Evolutionary conservation across 2,113 vertebrate species (phyloP).

Genomic region (Panthera tigris): DNA sequence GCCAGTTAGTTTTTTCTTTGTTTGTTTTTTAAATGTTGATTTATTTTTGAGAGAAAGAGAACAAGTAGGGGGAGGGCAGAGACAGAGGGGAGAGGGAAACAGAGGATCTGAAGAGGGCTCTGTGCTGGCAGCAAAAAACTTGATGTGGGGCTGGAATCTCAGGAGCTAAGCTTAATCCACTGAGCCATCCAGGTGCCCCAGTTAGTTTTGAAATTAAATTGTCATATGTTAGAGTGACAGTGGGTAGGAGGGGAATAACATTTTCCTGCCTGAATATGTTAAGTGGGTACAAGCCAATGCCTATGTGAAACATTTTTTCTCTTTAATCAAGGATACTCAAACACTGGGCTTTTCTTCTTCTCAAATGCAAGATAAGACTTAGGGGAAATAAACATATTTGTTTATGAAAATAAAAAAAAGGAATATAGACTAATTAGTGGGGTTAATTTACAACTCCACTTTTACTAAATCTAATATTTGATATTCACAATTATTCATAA

Average conservation of each 20-base stretch:
- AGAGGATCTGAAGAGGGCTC: too few species aligned
- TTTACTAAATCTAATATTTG: not conserved
- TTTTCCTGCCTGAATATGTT: not conserved
- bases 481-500: not conserved
- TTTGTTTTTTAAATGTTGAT: too few species aligned
- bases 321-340: not conserved
- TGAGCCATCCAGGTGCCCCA: too few species aligned
- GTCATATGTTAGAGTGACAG: not conserved
- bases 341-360: not conserved
- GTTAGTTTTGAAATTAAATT: not conserved
- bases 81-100: too few species aligned
- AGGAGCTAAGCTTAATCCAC: too few species aligned
- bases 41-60: too few species aligned
- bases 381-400: rapidly evolving
- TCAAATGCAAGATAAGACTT: not conserved
- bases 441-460: not conserved
- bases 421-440: not conserved
- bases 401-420: not conserved
- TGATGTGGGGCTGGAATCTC: too few species aligned
- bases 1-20: too few species aligned
- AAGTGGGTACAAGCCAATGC: not conserved
- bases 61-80: too few species aligned
- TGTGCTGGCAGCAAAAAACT: too few species aligned
- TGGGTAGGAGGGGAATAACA: not conserved
- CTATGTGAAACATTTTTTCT: not conserved